These are phyloP conservation scores for Linyphia triangularis DNA, from an alignment of 2,888 invertebrate species.

Conservation along the genomic window DNA sequence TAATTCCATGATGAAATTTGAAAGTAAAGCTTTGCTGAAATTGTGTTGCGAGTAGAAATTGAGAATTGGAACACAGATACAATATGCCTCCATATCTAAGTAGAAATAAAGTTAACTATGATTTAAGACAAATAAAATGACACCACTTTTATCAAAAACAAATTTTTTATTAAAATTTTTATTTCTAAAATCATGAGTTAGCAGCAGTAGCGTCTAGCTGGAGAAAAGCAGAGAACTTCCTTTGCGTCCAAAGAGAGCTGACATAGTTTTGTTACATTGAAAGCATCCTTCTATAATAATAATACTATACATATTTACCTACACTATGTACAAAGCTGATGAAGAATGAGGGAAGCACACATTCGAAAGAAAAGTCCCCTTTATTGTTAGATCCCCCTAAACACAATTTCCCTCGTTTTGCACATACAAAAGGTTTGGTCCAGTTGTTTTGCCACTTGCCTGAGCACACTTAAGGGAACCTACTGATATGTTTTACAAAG, in stretches of 20 bases:
- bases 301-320: slow-evolving; percentile 74
- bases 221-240: slow-evolving; percentile 53
- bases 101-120: neutral
- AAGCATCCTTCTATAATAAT: slow-evolving; percentile 53
- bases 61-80: too few species aligned
- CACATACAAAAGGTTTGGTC: slow-evolving; percentile 68
- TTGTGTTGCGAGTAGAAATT: too few species aligned
- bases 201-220: slow-evolving; percentile 70
- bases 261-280: slow-evolving; percentile 66
- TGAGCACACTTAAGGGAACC: neutral
- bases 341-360: slow-evolving; percentile 65
- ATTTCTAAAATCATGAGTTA: slow-evolving; percentile 70
- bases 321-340: slow-evolving; percentile 75
- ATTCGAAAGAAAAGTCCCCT: slow-evolving; percentile 23
- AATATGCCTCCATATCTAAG: too few species aligned
- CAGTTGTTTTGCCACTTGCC: slow-evolving; percentile 65
- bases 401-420: slow-evolving; percentile 13
- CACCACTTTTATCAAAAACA: slow-evolving; percentile 69
- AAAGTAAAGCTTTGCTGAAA: too few species aligned
- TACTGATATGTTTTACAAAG: slow-evolving; percentile 48
- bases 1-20: too few species aligned
- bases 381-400: slow-evolving; percentile 30
- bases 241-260: slow-evolving; percentile 38
- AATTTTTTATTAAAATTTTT: slow-evolving; percentile 72
- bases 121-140: neutral